phyloP scores from a whole-genome alignment of 1,140 invertebrate species.

The Eriosoma lanigerum region DNA sequence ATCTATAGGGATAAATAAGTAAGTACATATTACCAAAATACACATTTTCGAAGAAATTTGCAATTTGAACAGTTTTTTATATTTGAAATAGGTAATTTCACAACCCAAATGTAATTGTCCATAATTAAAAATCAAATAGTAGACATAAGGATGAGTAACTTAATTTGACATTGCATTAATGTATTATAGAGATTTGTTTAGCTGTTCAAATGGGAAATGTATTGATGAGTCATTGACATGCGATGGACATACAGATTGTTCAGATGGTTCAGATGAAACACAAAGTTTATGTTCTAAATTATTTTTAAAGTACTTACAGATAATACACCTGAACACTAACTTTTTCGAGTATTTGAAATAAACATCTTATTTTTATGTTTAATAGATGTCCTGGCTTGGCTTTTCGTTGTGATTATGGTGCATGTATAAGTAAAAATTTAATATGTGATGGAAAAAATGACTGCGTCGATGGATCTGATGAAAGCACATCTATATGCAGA shows the following conservation, averaged over 20 bases:
- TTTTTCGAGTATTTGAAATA: background rate
- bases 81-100: too few species aligned
- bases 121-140: background rate
- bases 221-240: constrained; percentile 56
- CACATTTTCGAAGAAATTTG: too few species aligned
- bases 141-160: too few species aligned
- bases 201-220: constrained; percentile 55
- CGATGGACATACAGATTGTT: constrained; percentile 54
- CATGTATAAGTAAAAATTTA: constrained; percentile 62
- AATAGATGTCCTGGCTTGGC: constrained; percentile 59
- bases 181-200: background rate
- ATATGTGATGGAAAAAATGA: constrained; percentile 66
- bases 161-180: background rate
- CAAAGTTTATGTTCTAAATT: background rate
- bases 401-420: constrained; percentile 66
- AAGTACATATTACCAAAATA: too few species aligned
- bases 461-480: constrained; percentile 69
- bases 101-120: too few species aligned
- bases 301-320: background rate
- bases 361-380: background rate
- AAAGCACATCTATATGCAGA: constrained; percentile 56
- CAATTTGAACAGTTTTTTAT: background rate
- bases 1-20: too few species aligned
- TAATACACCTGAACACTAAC: background rate
- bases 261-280: constrained; percentile 54